Conservation (phyloP, 1,140 invertebrate species). For the Lasioglossum albipes region DNA sequence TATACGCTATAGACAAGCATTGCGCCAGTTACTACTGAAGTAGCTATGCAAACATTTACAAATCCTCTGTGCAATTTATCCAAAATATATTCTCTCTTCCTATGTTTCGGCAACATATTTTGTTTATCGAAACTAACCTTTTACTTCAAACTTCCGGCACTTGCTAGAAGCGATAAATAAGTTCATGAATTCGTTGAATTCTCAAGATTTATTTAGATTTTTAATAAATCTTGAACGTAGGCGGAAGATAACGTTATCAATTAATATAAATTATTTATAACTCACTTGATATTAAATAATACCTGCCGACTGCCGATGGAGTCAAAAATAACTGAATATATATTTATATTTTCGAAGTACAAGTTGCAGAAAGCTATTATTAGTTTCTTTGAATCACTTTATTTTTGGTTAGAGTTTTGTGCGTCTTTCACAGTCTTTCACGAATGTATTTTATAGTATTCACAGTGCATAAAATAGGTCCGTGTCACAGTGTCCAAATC, state of each 20-base stretch:
- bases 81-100: slow-evolving; percentile 37
- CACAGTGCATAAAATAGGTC: too few relatives aligned
- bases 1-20: slow-evolving; percentile 32
- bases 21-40: slow-evolving; percentile 22
- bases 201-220: not conserved
- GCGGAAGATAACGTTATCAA: too few relatives aligned
- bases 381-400: not conserved
- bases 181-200: not conserved
- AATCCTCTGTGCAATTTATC: slow-evolving; percentile 65
- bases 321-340: not conserved
- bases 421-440: too few relatives aligned
- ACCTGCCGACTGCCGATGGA: too few relatives aligned
- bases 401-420: not conserved
- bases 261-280: not conserved
- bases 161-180: not conserved
- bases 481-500: not conserved
- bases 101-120: slow-evolving; percentile 35
- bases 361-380: too few relatives aligned
- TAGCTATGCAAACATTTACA: slow-evolving; percentile 59
- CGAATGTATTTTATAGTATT: not conserved
- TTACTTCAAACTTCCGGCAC: not conserved
- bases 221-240: not conserved
- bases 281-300: not conserved
- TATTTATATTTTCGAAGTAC: not conserved
- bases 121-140: not conserved